phyloP scores from a whole-genome alignment of 2,797 vertebrate genomes.

The Myotis pilosus region DNA sequence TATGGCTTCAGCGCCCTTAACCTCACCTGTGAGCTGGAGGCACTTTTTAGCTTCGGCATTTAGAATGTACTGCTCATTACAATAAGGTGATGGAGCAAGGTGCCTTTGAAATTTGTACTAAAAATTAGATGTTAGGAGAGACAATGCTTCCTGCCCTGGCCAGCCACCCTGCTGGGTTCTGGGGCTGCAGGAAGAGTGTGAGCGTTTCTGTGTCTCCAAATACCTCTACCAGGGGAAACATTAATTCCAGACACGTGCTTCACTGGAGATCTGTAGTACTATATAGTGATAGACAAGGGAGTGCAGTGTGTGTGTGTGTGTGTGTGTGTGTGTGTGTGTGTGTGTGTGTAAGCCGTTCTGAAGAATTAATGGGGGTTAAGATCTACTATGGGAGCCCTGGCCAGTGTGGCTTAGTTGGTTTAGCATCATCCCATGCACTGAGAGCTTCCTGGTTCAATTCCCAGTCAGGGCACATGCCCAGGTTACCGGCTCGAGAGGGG shows the following conservation, averaged over 20 bases:
- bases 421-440: too few relatives aligned
- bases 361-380: not conserved
- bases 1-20: not conserved
- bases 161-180: not conserved
- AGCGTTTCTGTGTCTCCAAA: not conserved
- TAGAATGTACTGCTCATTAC: conserved; percentile 3
- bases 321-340: not conserved
- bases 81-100: not conserved
- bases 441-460: too few relatives aligned
- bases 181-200: not conserved
- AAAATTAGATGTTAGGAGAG: not conserved
- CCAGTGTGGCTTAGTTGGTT: too few relatives aligned
- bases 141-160: not conserved
- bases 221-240: not conserved
- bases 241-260: not conserved
- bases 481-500: too few relatives aligned
- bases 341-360: not conserved
- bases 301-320: not conserved
- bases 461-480: too few relatives aligned
- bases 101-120: not conserved
- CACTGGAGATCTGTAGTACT: not conserved
- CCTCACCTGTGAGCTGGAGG: not conserved
- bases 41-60: not conserved
- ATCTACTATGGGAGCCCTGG: not conserved
- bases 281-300: not conserved